phyloP scores from a whole-genome alignment of 2,797 vertebrate species.

The Craterocephalus amniculus region DNA sequence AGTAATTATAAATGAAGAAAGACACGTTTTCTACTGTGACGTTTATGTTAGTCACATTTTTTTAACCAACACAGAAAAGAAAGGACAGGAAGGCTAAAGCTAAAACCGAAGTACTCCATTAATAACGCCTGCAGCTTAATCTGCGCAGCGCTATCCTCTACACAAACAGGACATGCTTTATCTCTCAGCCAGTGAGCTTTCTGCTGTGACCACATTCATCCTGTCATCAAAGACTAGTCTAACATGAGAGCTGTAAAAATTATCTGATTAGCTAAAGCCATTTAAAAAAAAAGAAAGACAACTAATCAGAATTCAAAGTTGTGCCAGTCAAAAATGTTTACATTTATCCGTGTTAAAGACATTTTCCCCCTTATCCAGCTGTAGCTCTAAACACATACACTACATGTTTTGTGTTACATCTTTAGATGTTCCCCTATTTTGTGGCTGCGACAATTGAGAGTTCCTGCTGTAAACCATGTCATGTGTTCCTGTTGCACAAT shows the following conservation, averaged over 20 bases:
- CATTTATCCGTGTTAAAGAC: conserved; percentile 25
- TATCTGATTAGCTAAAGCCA: neutral
- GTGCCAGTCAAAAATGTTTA: conserved; percentile 62
- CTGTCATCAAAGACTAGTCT: neutral
- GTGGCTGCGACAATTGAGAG: neutral
- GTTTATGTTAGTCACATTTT: neutral
- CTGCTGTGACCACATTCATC: neutral
- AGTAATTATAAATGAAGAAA: neutral
- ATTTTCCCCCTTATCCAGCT: neutral
- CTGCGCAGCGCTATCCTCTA: neutral
- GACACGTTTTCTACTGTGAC: neutral
- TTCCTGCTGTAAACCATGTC: no score
- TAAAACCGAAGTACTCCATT: neutral
- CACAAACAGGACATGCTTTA: neutral
- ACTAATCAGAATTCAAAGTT: conserved; percentile 5
- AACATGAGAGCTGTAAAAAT: neutral
- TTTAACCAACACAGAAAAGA: neutral
- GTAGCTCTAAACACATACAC: conserved; percentile 3
- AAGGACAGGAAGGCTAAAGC: neutral
- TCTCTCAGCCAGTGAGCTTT: neutral
- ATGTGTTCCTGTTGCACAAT: conserved; percentile 26
- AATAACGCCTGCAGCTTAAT: neutral
- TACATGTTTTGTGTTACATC: neutral
- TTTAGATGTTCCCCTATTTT: neutral
- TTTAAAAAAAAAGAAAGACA: conserved; percentile 1